These are phyloP conservation scores for Neosilurus mollespiculum DNA, from an alignment of 2,797 vertebrate genomes.

Conservation along the genomic window DNA sequence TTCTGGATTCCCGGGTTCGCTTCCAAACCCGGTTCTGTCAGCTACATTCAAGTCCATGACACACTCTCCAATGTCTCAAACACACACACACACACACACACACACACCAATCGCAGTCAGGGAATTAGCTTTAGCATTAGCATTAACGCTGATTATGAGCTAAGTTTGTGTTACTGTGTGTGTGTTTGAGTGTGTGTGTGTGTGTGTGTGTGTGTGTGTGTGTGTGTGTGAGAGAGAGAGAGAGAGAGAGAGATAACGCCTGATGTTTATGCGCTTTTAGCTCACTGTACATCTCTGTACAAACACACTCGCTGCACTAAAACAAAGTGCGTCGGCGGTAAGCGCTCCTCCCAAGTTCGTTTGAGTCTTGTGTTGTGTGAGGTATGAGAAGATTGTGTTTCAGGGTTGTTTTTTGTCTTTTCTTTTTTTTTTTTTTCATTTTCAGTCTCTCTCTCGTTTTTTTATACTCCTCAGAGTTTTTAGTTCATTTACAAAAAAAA, in stretches of 20 bases:
- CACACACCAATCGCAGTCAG: constrained; percentile 23
- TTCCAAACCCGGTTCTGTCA: constrained; percentile 74
- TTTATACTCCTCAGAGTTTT: constrained; percentile 60
- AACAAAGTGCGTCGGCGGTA: constrained; percentile 68
- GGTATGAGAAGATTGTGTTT: constrained; percentile 81
- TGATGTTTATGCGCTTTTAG: constrained; percentile 63
- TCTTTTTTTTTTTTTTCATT: constrained; percentile 52
- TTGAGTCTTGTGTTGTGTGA: constrained; percentile 80
- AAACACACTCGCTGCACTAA: constrained; percentile 64
- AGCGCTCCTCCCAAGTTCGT: constrained; percentile 70
- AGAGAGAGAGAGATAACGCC: constrained; percentile 58
- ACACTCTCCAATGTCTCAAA: constrained; percentile 67
- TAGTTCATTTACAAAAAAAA: constrained; percentile 55
- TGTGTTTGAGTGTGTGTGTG: not conserved
- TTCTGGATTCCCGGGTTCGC: constrained; percentile 69
- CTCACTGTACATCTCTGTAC: constrained; percentile 56
- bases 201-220: not conserved
- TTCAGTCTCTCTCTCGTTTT: constrained; percentile 65
- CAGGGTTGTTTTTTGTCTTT: too few species aligned
- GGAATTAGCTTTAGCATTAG: not conserved
- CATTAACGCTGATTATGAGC: not conserved
- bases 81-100: constrained; percentile 60
- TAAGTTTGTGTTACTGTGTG: not conserved
- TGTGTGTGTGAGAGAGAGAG: constrained; percentile 44
- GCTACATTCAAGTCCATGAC: constrained; percentile 83